These are phyloP conservation scores for Forbesichthys papilliferus DNA, from an alignment of 2,113 vertebrate genomes.

Conservation along the genomic window DNA sequence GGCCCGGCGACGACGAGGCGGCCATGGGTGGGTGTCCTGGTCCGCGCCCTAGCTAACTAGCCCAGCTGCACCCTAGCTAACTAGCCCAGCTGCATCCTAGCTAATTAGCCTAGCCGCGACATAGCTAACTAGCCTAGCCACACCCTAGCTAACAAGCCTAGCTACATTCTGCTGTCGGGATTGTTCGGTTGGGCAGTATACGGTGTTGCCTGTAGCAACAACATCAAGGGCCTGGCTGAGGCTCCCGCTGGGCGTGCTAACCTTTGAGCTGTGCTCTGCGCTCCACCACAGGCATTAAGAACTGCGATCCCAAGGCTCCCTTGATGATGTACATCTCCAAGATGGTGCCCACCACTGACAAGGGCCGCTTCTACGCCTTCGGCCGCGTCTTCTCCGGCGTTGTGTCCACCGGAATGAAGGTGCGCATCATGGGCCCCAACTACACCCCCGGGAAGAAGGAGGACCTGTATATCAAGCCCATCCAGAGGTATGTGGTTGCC, in stretches of 20 bases:
- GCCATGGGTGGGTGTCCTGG: conserved; percentile 83
- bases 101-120: too few relatives aligned
- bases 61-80: too few relatives aligned
- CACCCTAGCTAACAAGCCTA: too few relatives aligned
- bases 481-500: conserved; percentile 84
- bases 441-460: conserved; percentile 94
- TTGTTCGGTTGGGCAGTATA: too few relatives aligned
- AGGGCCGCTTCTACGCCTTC: conserved; percentile 95
- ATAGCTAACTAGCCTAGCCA: too few relatives aligned
- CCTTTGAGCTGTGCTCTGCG: too few relatives aligned
- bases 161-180: too few relatives aligned
- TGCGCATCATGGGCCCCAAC: conserved; percentile 97
- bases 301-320: conserved; percentile 91
- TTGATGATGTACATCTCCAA: conserved; percentile 99
- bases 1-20: conserved; percentile 89
- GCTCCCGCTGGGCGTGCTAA: too few relatives aligned
- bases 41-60: too few relatives aligned
- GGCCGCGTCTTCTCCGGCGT: conserved; percentile 92
- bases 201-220: too few relatives aligned
- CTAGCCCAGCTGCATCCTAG: too few relatives aligned
- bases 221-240: neutral
- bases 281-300: conserved; percentile 85
- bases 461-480: conserved; percentile 92
- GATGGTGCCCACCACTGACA: conserved; percentile 95
- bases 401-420: conserved; percentile 90